A percentile compares a stretch with the other conserved stretches of the same genome.
Conservation (phyloP, 2,797 vertebrate genomes). For the Gadopsis marmoratus region DNA sequence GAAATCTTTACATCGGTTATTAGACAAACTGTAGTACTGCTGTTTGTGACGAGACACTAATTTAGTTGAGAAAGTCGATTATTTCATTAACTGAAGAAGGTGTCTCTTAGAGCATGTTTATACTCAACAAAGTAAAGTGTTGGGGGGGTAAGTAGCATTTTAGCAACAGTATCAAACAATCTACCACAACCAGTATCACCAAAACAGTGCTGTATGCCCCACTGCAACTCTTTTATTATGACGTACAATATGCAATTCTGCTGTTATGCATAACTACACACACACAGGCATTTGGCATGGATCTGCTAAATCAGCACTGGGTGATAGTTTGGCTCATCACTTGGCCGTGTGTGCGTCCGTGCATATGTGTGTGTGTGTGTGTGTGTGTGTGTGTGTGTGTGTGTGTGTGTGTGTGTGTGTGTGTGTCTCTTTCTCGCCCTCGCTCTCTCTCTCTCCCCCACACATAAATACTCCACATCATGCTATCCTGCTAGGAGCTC, state of each 20-base stretch:
- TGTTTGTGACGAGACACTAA: neutral
- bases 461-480: neutral
- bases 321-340: constrained; percentile 32
- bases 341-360: neutral
- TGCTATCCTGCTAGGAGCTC: constrained; percentile 18
- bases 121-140: neutral
- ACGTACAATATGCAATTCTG: neutral
- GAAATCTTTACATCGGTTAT: neutral
- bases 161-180: neutral
- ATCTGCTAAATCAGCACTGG: constrained; percentile 35
- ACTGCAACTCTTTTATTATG: neutral
- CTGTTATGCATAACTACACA: neutral
- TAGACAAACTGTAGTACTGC: neutral
- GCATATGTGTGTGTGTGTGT: too few species aligned
- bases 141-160: neutral
- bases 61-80: neutral
- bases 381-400: too few species aligned
- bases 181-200: neutral
- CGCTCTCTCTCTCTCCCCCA: neutral
- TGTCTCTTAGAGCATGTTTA: neutral
- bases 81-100: neutral
- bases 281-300: neutral
- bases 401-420: too few species aligned
- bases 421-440: too few species aligned
- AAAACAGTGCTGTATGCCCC: neutral